phyloP scores from a whole-genome alignment of 2,888 invertebrate species.

The Autographa pulchrina region DNA sequence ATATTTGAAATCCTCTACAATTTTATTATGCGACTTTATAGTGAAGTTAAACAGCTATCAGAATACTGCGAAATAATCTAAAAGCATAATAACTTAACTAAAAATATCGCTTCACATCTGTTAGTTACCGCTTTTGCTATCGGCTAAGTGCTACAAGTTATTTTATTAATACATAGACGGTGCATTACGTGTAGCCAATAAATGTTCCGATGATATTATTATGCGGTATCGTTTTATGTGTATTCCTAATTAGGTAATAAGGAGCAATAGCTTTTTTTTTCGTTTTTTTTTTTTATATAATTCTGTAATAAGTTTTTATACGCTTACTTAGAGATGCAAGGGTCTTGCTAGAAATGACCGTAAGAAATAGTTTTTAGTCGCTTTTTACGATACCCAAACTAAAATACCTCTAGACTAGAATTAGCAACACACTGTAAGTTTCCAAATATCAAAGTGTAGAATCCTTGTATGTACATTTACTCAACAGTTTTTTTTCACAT shows the following conservation, averaged over 20 bases:
- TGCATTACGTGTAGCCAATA: constrained; percentile 27
- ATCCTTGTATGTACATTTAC: neutral
- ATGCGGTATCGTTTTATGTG: constrained; percentile 5
- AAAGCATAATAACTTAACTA: constrained; percentile 51
- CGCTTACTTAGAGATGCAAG: too few species aligned
- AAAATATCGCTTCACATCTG: constrained; percentile 40
- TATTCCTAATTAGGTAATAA: neutral
- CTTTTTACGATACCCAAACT: too few species aligned
- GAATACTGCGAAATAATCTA: constrained; percentile 23
- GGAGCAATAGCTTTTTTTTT: too few species aligned
- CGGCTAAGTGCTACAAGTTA: constrained; percentile 47
- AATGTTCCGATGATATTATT: constrained; percentile 34
- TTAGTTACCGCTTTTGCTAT: constrained; percentile 29
- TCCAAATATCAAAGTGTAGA: too few species aligned
- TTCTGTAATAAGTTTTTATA: too few species aligned
- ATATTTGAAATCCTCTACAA: neutral
- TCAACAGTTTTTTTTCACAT: neutral
- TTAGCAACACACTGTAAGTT: too few species aligned
- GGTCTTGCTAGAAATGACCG: too few species aligned
- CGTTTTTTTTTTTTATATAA: too few species aligned
- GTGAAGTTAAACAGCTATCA: constrained; percentile 10
- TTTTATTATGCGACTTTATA: constrained; percentile 14
- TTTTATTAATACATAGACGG: constrained; percentile 44
- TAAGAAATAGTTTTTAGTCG: too few species aligned
- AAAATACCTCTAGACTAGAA: too few species aligned